phyloP scores from a whole-genome alignment of 2,113 vertebrate genomes.

The Lutjanus erythropterus region DNA sequence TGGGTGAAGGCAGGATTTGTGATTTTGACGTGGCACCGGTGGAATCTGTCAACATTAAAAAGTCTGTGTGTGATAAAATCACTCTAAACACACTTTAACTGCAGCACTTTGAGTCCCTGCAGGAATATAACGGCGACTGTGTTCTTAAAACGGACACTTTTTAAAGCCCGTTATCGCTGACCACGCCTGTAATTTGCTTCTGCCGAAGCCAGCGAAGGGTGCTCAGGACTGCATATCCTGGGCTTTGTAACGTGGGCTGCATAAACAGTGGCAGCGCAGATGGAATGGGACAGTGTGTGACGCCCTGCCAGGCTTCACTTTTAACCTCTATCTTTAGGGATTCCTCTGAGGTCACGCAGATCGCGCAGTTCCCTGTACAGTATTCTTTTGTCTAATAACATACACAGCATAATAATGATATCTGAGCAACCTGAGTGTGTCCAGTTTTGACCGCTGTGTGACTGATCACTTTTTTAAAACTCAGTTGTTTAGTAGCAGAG shows the following conservation, averaged over 20 bases:
- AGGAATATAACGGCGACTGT: neutral
- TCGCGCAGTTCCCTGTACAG: conserved; percentile 20
- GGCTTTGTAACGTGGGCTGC: conserved; percentile 12
- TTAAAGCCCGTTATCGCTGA: conserved; percentile 9
- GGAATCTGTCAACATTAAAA: conserved; percentile 32
- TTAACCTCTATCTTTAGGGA: conserved; percentile 47
- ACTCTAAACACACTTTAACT: conserved; percentile 12
- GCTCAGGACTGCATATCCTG: neutral
- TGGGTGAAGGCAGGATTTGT: neutral
- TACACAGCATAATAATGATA: conserved; percentile 28
- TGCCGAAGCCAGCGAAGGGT: neutral
- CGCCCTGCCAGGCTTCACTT: conserved; percentile 23
- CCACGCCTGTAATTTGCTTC: neutral
- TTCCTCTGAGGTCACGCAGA: conserved; percentile 13
- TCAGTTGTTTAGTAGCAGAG: neutral
- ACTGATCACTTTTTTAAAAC: neutral
- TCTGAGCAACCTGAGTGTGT: neutral
- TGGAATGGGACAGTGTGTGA: conserved; percentile 43
- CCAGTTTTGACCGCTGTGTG: too few relatives aligned
- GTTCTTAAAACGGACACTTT: conserved; percentile 1
- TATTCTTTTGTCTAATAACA: neutral
- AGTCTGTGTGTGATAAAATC: neutral
- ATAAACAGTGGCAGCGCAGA: conserved; percentile 43
- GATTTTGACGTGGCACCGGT: conserved; percentile 14
- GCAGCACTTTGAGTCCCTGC: neutral